Evolutionary conservation across 2,113 vertebrate genomes (phyloP).

Genomic region (Accipiter cooperii): DNA sequence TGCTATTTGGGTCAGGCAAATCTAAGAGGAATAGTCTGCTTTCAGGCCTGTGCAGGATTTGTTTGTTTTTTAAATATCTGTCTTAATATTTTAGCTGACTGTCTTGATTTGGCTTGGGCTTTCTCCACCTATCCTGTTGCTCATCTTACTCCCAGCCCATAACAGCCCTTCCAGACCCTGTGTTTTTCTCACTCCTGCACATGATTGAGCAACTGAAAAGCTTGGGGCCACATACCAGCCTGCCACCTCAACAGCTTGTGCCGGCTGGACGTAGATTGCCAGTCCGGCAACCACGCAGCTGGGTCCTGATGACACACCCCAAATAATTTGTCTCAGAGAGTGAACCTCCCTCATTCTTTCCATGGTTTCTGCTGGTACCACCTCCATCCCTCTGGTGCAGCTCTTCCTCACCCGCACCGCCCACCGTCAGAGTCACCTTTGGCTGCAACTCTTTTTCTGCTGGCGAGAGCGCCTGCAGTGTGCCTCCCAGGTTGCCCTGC

Average conservation of each 20-base stretch:
- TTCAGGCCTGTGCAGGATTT: background rate
- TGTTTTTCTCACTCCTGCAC: slow-evolving; percentile 42
- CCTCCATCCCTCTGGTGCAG: background rate
- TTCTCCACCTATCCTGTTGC: slow-evolving; percentile 45
- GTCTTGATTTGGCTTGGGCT: background rate
- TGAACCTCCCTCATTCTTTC: slow-evolving; percentile 57
- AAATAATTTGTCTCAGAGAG: background rate
- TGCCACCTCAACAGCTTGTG: slow-evolving; percentile 45
- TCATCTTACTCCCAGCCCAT: background rate
- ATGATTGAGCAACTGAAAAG: slow-evolving; percentile 4
- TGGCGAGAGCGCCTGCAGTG: background rate
- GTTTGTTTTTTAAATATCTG: background rate
- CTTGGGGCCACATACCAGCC: slow-evolving; percentile 41
- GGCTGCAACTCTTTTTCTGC: background rate
- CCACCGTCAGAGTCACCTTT: background rate
- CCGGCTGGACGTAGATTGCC: background rate
- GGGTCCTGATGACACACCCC: slow-evolving; percentile 6
- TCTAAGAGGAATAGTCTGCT: background rate
- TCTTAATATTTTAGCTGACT: background rate
- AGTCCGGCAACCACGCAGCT: background rate
- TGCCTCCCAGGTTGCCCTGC: background rate
- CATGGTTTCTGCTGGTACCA: slow-evolving; percentile 35
- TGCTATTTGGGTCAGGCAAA: background rate
- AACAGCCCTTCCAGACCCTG: background rate
- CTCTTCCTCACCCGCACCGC: background rate